Evolutionary conservation across 2,113 vertebrate genomes (phyloP), one percentile per base, ranked within the genome.

Genomic region (Pituophis catenifer): DNA sequence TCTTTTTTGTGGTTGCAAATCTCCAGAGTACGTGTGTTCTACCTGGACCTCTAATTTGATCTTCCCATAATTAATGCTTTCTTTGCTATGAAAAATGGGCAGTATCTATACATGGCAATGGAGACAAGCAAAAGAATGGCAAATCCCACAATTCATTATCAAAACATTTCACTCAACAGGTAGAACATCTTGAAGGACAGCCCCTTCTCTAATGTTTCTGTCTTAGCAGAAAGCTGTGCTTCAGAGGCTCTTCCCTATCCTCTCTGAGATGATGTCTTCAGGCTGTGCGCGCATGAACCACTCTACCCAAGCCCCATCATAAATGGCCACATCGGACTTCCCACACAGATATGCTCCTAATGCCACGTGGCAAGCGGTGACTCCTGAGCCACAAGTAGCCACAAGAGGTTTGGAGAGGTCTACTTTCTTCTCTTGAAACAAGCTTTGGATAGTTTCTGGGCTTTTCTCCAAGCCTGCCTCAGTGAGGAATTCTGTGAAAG

Each of bases 271-370:
- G 89, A 99, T 89, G 1, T 98, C 95, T 89, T 99, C 98, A 0
- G 99, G 98, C 12, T 95, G 95, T 19, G 99, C 98, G 1, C 98
- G 97, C 97, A 98, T 98, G 94, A 98, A 99, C 99, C 99, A 99
- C 93, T 99, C 99, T 0, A 97, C 95, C 99, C 99, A 99, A 89
- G 99, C 98, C 12, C 99, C 99, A 0, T 99, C 99, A 0, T 99
- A 99, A 93, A 99, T 95, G 2, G 98, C 97, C 2, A 98, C 98
- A 0, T 98, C 98, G 0, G 98, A 96, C 93, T 99, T 98, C 59
- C 98, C 99, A 0, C 99, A 99, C 70, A 99, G 97, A 95, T 99
- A 98, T 3, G 99, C 98, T 0, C 98, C 99, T 89, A 99, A 97
- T 0, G 96, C 98, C 8, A 99, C 97, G 0, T 99, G 99, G 96